Percentiles rank a stretch among this genome's conserved stretches.
Conservation (phyloP, 1,140 invertebrate species). For the Charaxes varanes region DNA sequence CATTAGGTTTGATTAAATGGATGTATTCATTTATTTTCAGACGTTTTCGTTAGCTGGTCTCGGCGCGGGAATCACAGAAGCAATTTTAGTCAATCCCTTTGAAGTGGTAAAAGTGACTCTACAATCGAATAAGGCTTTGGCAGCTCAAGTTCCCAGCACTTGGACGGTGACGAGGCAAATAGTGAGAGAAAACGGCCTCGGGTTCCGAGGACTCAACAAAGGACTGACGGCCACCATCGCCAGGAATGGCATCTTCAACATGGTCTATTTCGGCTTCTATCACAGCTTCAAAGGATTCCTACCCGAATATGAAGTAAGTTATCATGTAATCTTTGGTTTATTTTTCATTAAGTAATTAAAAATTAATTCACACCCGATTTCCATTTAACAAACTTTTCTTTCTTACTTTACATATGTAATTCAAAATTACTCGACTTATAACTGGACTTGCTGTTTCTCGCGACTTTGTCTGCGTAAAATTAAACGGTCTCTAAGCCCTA, state of each 20-base stretch:
- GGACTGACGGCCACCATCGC: constrained; percentile 91
- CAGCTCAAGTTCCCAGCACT: constrained; percentile 80
- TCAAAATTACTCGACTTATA: no score
- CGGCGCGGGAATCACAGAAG: constrained; percentile 90
- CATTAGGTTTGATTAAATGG: no score
- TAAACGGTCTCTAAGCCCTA: no score
- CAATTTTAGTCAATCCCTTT: constrained; percentile 93
- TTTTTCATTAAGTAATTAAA: no score
- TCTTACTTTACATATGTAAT: no score
- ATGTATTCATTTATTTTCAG: constrained; percentile 71
- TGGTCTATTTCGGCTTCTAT: constrained; percentile 96
- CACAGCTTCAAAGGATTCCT: constrained; percentile 89
- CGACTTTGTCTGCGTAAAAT: no score
- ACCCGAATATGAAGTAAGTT: constrained; percentile 78
- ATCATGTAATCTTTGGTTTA: constrained; percentile 4
- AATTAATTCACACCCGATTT: no score
- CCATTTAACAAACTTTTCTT: no score
- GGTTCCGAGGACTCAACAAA: constrained; percentile 87
- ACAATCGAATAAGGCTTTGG: constrained; percentile 79
- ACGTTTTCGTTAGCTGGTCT: constrained; percentile 91
- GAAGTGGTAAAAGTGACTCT: constrained; percentile 95
- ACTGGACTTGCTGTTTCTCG: no score
- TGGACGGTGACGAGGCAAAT: constrained; percentile 87
- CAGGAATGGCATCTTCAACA: constrained; percentile 92
- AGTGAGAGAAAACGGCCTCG: constrained; percentile 82